Percentiles rank a stretch among this genome's conserved stretches.
Conservation (phyloP, 2,888 invertebrate species). For the Dolichopus griseipennis region DNA sequence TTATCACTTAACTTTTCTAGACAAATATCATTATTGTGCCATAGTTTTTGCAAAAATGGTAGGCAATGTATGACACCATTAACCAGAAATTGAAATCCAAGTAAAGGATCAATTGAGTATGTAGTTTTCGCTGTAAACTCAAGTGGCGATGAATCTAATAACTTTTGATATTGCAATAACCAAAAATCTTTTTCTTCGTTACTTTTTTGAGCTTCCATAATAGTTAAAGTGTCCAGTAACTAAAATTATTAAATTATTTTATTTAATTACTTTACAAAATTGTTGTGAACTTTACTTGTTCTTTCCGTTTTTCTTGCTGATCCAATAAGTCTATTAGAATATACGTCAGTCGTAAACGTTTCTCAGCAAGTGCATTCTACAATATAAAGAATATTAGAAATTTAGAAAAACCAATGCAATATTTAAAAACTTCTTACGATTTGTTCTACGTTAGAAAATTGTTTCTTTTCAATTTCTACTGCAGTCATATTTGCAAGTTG, state of each 20-base stretch:
- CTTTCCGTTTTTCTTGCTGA: constrained; percentile 57
- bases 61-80: constrained; percentile 67
- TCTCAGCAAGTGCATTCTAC: constrained; percentile 58
- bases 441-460: constrained; percentile 57
- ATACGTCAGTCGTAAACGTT: constrained; percentile 56
- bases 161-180: constrained; percentile 72
- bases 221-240: constrained; percentile 57
- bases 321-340: constrained; percentile 59
- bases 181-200: constrained; percentile 55
- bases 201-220: constrained; percentile 57
- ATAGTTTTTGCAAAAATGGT: constrained; percentile 51
- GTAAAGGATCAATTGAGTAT: constrained; percentile 54
- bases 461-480: constrained; percentile 63
- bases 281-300: constrained; percentile 19
- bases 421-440: constrained; percentile 44
- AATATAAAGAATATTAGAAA: constrained; percentile 16
- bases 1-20: constrained; percentile 46
- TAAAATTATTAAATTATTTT: constrained; percentile 34
- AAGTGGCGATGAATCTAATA: constrained; percentile 67
- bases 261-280: neutral
- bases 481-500: constrained; percentile 62
- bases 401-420: neutral
- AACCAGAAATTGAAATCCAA: constrained; percentile 60
- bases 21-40: constrained; percentile 25
- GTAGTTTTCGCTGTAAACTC: constrained; percentile 53